These are phyloP conservation scores for Hemicrepidius hirtus DNA, from an alignment of 2,888 invertebrate genomes.

Conservation along the genomic window DNA sequence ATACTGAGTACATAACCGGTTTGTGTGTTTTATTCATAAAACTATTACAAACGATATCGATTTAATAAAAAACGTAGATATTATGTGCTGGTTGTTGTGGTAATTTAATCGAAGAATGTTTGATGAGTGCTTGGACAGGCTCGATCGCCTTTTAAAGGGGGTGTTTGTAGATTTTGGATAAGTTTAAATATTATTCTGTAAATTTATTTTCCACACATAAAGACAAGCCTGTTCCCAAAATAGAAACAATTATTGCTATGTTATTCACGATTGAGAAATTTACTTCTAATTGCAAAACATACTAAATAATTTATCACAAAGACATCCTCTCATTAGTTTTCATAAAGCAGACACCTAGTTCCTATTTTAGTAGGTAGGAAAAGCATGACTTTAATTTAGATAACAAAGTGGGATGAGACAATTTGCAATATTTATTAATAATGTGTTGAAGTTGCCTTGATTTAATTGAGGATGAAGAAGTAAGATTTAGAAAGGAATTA, in stretches of 20 bases:
- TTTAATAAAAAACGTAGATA: too few relatives aligned
- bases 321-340: conserved; percentile 28
- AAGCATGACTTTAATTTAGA: conserved; percentile 23
- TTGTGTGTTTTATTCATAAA: too few relatives aligned
- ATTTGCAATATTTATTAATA: conserved; percentile 11
- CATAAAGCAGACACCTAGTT: conserved; percentile 14
- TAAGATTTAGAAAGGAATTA: too few relatives aligned
- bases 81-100: too few relatives aligned
- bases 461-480: conserved; percentile 5
- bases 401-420: conserved; percentile 2
- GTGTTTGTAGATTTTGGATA: too few relatives aligned
- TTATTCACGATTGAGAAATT: background rate
- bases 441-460: conserved; percentile 1
- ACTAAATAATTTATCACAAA: conserved; percentile 22
- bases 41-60: too few relatives aligned
- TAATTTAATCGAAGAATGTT: too few relatives aligned
- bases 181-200: too few relatives aligned
- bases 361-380: conserved; percentile 16
- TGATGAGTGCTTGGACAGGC: too few relatives aligned
- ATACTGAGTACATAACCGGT: too few relatives aligned
- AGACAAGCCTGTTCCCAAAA: background rate
- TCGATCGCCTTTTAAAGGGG: too few relatives aligned
- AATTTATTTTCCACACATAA: too few relatives aligned
- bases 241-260: conserved; percentile 2
- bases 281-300: conserved; percentile 8